Evolutionary conservation across 2,888 invertebrate genomes (phyloP), one percentile per base, ranked within the genome.

Genomic region (Acanthosepion esculentum): DNA sequence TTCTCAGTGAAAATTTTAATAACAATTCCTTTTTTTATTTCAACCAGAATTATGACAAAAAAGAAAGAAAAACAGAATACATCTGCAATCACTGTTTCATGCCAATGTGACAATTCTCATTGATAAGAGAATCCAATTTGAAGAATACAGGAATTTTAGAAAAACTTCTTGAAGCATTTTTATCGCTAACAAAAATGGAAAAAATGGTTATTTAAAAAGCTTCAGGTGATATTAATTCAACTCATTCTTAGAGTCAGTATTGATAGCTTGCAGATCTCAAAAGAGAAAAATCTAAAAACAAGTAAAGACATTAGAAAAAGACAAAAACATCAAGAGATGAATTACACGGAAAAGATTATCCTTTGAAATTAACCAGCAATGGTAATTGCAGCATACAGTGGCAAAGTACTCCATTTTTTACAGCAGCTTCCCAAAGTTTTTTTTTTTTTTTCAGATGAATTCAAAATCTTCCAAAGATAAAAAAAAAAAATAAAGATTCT

Each of bases 41-140:
- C 29, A 41, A 41, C 41, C 41, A 41, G 41, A 41, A 41, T 41
- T 41, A 41, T 41, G 41, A 2, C 41, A 41, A 41, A 41, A 41
- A 41, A 41, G 41, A 41, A 41, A 41, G 41, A 41, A 41, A 78
- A 29, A 64, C 4, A 78, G 78, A 78, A 29, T 29, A 29, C 7
- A 2, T 7, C 26, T 78, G 8, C 78, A 78, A 78, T 78, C 78
- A 78, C 29, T 29, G 78, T 78, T n/a, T 78, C 78, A 78, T n/a
- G 29, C 12, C 78, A n/a, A 10, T 78, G 29, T 7, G n/a, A n/a
- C 29, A 78, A 29, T 78, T 78, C n/a, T n/a, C 12, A 12, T 26
- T 78, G 78, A 78, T 78, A 78, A 78, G 26, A n/a, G 78, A 78
- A 78, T 26, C 78, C 78, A 78, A 78, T 78, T 78, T 78, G 78